Evolutionary conservation across 1,140 invertebrate genomes (phyloP).

Genomic region (Phocides pigmalion): DNA sequence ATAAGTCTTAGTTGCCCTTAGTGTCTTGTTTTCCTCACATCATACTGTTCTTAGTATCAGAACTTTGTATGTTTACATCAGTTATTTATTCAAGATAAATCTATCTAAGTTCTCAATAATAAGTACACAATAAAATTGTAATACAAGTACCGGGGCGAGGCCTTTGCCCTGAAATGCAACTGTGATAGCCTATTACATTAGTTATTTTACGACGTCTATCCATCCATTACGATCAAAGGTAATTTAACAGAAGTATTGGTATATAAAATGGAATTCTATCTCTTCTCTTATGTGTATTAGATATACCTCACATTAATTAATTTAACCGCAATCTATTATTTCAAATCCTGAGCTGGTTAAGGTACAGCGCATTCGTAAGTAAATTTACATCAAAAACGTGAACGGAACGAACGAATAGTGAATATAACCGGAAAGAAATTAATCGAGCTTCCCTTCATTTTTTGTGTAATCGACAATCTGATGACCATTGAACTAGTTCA

Average conservation of each 20-base stretch:
- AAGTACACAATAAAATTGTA: conserved; percentile 45
- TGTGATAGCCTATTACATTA: conserved; percentile 36
- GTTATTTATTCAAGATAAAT: conserved; percentile 43
- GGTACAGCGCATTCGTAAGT: conserved; percentile 1
- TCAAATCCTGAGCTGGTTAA: not conserved
- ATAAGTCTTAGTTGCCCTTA: conserved; percentile 21
- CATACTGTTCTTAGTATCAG: conserved; percentile 31
- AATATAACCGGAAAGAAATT: conserved; percentile 23
- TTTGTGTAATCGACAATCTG: conserved; percentile 32
- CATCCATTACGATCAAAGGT: conserved; percentile 19
- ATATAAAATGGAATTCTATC: conserved; percentile 23
- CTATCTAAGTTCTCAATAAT: conserved; percentile 39
- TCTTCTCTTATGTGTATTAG: conserved; percentile 16
- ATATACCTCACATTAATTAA: conserved; percentile 25
- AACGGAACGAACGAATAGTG: conserved; percentile 3
- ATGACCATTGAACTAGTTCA: conserved; percentile 39
- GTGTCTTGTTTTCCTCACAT: conserved; percentile 26
- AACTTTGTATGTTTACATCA: conserved; percentile 41
- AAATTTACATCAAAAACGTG: conserved; percentile 5
- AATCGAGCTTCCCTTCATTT: conserved; percentile 24
- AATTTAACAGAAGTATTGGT: conserved; percentile 20
- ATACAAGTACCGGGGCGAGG: conserved; percentile 36
- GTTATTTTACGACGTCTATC: conserved; percentile 38
- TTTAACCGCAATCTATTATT: conserved; percentile 15
- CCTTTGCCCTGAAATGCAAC: conserved; percentile 39